Conservation (phyloP, 2,797 vertebrate genomes). For the Pitangus sulphuratus region DNA sequence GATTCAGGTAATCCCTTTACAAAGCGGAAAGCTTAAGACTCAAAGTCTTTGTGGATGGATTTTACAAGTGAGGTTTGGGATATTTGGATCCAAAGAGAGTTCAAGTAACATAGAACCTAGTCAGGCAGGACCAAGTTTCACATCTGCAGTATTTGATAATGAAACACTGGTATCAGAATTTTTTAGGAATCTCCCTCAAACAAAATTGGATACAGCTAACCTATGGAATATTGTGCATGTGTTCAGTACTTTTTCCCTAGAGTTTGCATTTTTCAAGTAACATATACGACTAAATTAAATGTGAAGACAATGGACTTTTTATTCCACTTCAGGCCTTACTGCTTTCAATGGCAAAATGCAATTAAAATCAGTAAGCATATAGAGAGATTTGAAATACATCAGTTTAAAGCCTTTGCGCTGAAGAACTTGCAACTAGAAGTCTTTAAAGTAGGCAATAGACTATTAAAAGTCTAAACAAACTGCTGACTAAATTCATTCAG, state of each 20-base stretch:
- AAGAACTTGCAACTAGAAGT: background rate
- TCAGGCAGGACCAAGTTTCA: background rate
- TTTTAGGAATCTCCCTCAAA: background rate
- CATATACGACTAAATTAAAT: background rate
- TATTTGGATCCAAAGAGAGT: background rate
- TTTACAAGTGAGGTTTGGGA: background rate
- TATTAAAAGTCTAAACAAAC: slow-evolving; percentile 46
- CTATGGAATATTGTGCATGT: background rate
- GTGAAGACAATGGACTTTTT: background rate
- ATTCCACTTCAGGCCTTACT: background rate
- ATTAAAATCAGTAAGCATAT: slow-evolving; percentile 1
- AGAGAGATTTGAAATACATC: slow-evolving; percentile 3
- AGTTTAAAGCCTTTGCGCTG: slow-evolving; percentile 11
- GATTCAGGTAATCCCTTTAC: background rate
- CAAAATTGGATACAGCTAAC: background rate
- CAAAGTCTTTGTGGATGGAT: background rate
- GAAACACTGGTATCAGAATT: background rate
- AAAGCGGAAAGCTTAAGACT: background rate
- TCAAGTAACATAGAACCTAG: background rate
- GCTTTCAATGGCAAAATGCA: background rate
- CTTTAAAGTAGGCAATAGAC: slow-evolving; percentile 23
- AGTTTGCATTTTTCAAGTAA: background rate
- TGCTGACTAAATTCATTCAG: slow-evolving; percentile 38
- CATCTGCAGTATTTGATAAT: background rate
- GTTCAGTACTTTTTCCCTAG: background rate